Conservation (phyloP, 2,888 invertebrate species). For the Bombylius discolor region DNA sequence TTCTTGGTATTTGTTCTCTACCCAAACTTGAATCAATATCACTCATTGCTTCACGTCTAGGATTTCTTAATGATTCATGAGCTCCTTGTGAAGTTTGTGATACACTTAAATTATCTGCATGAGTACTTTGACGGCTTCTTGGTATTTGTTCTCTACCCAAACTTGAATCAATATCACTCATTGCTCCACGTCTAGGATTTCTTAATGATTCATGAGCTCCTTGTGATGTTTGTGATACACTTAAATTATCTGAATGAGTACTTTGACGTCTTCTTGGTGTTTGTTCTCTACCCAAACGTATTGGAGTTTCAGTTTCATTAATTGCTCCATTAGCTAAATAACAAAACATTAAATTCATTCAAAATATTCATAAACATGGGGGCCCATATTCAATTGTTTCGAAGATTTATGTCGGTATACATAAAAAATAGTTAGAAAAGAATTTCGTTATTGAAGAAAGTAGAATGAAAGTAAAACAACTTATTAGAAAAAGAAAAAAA, state of each 20-base stretch:
- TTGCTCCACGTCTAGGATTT: slow-evolving; percentile 31
- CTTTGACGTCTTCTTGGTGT: not conserved
- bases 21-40: slow-evolving; percentile 86
- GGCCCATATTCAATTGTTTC: too few species aligned
- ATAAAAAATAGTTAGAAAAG: too few species aligned
- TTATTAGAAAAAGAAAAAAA: too few species aligned
- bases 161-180: slow-evolving; percentile 73
- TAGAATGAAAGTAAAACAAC: too few species aligned
- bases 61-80: slow-evolving; percentile 31
- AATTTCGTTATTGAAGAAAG: too few species aligned
- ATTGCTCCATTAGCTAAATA: too few species aligned
- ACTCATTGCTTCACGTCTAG: slow-evolving; percentile 35
- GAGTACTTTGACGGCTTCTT: not conserved
- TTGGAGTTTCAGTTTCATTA: too few species aligned
- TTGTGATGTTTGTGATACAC: slow-evolving; percentile 33
- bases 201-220: slow-evolving; percentile 29
- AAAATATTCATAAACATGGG: too few species aligned
- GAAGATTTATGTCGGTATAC: too few species aligned
- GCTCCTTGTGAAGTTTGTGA: slow-evolving; percentile 34
- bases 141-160: too few species aligned
- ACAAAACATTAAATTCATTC: too few species aligned
- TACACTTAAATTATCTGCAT: slow-evolving; percentile 26
- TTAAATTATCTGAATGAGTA: slow-evolving; percentile 23
- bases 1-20: too few species aligned
- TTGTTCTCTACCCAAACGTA: not conserved